Evolutionary conservation across 2,888 invertebrate genomes (phyloP), one percentile per base, ranked within the genome.

Genomic region (Ommatoiulus sabulosus): DNA sequence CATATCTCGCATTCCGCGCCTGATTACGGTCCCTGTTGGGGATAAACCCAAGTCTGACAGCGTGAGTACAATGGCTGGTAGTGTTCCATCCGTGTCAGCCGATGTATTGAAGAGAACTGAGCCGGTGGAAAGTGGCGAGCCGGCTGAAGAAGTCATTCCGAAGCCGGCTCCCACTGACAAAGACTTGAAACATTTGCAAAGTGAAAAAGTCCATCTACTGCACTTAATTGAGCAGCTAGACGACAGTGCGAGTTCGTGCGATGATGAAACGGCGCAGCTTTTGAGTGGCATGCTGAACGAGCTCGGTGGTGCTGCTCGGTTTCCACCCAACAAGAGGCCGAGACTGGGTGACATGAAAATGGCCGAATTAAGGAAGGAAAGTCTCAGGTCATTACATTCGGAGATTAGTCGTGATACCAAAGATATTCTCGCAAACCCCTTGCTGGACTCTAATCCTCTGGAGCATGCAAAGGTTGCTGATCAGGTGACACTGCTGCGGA

Each of bases 151-250:
- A 10, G 87, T 57, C 52, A 24, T 44, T 17, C 48, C 63, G 35
- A 87, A 44, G 43, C 87, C 87, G 63, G 35, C 15, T n/a, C 46
- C 52, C 46, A 44, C 44, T 10, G 86, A 86, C 48, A 86, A 48
- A 10, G 86, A 86, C 86, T 15, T 86, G 46, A 86, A 86, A 84
- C 91, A 92, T 89, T 90, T 92, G 87, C 91, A 92, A 89, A 91
- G 91, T 88, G 91, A 92, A 90, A 92, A 92, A 90, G 91, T 91
- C 57, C 91, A 92, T 46, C 90, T 93, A 46, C 90, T 92, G 44
- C 91, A 92, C 85, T 91, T 92, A 88, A 90, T 93, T 85, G 91
- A 92, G 88, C 91, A 92, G 86, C 90, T 92, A 87, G 92, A 92
- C 85, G 91, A 91, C 80, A 91, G 89, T 84, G 91, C 90, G 20